These are phyloP conservation scores for Pristionchus fissidentatus DNA, from an alignment of 2,888 invertebrate species.

Conservation along the genomic window DNA sequence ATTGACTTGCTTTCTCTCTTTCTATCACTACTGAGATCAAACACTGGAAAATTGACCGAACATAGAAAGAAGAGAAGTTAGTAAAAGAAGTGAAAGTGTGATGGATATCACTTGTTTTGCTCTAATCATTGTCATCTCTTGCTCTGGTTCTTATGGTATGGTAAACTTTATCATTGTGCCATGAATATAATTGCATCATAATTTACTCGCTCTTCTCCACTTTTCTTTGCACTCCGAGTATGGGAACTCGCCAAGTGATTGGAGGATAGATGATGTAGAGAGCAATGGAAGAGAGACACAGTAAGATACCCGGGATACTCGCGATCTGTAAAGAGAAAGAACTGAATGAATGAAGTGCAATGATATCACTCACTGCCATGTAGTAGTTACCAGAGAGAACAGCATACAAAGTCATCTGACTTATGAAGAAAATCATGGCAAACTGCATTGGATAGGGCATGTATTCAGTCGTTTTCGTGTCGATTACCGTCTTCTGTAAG, in stretches of 20 bases:
- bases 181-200: background rate
- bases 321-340: slow-evolving; percentile 59
- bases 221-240: slow-evolving; percentile 60
- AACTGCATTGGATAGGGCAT: slow-evolving; percentile 72
- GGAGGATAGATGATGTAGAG: slow-evolving; percentile 73
- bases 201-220: background rate
- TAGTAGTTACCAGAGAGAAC: slow-evolving; percentile 67
- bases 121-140: background rate
- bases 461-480: slow-evolving; percentile 70
- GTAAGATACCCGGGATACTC: slow-evolving; percentile 67
- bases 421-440: slow-evolving; percentile 66
- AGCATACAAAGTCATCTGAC: slow-evolving; percentile 71
- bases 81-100: slow-evolving; percentile 26
- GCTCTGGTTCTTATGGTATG: background rate
- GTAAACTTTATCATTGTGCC: no score
- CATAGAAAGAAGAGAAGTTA: background rate
- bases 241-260: slow-evolving; percentile 72
- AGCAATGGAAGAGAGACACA: slow-evolving; percentile 66
- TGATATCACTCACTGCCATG: slow-evolving; percentile 64
- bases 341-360: background rate
- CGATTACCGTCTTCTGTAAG: slow-evolving; percentile 64
- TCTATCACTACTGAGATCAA: background rate
- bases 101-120: background rate
- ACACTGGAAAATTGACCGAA: slow-evolving; percentile 29
- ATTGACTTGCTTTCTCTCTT: slow-evolving; percentile 6